Base-by-base conservation (phyloP, 2,888 invertebrate species). In the Troglohyphantes excavatus region DNA sequence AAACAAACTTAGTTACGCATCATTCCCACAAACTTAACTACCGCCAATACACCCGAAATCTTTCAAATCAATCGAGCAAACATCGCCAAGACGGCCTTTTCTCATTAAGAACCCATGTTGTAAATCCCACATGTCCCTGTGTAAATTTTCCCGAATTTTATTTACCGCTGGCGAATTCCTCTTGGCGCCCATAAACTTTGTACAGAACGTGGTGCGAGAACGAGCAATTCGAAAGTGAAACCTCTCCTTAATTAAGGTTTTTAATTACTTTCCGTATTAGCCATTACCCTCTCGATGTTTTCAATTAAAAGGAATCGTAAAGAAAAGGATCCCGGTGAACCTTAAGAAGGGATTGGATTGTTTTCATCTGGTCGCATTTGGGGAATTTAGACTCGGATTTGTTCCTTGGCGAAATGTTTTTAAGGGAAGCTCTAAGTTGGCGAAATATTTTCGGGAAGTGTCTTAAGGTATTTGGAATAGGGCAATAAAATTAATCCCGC, bases 211-310 rank as follows among this genome's bases (percentile, higher is more conserved):
- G 72, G 13, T n/a, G n/a, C 72, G 39, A 19, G 46, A 70, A 33
- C 13, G 72, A 33, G n/a, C 19, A 7, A 26, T 26, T 23, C 11
- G 75, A 75, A 75, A 75, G 75, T 59, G 75, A 75, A 75, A 75
- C 75, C 33, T 26, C 19, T n/a, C 29, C 29, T 75, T 75, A 75
- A 75, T 75, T 75, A 75, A 23, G 27, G 59, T 75, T 75, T 75
- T 75, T 75, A 75, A 75, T 75, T 75, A 29, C 61, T 46, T 61
- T 75, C 61, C 33, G 75, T 75, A 75, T 61, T 61, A 61, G 33
- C 75, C 29, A 75, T 75, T 75, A 61, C 29, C 59, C 33, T 23
- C 13, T 26, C 75, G 53, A 59, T 29, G 27, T 29, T 75, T 75
- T 75, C 75, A 75, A 75, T 75, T 75, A 75, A 53, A n/a, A 21